Base-by-base conservation (phyloP, 2,113 vertebrate species). In the Neomonachus schauinslandi region DNA sequence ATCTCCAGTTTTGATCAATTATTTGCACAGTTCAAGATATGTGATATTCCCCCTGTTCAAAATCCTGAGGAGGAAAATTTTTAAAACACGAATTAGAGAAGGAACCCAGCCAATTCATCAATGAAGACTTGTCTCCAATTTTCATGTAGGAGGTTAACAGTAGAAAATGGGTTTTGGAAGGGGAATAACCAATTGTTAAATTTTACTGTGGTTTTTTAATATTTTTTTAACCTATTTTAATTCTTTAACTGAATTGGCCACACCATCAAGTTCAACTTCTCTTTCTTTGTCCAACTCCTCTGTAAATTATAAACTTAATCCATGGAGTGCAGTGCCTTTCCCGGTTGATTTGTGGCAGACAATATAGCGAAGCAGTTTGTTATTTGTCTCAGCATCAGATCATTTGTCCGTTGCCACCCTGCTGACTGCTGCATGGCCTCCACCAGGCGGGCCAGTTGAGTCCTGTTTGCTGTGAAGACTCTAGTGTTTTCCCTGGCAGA, bases 401-500 rank as follows among this genome's bases (percentile, higher is more conserved):
- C 18, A 13, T 88, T 69, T 85, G 74, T 86, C 49, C 67, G 18
- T 39, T 71, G 42, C 55, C 42, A 79, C 21, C 22, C 63, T n/a
- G 33, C 36, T 5, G 12, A 61, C 74, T 74, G 61, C 93, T 1
- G 9, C n/a, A 31, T 21, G 1, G 10, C 36, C 7, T 53, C 79
- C 49, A 31, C 77, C 12, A 14, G 65, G 19, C 24, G 1, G n/a
- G 77, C 92, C 39, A 55, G 67, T 16, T 0, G 15, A 13, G n/a
- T 24, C 55, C 88, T 88, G 46, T 94, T 63, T 95, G 93, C 77
- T 67, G 36, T 49, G 31, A 77, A 76, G 74, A 33, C 2, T 15
- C 90, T 69, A 7, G 19, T 61, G 55, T 63, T 97, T 86, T 85
- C 87, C 81, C 93, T 95, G 93, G 93, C 65, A 61, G 53, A 72